Percentiles rank a stretch among this genome's conserved stretches.
Conservation (phyloP, 2,113 vertebrate genomes). For the Peromyscus polionotus region DNA sequence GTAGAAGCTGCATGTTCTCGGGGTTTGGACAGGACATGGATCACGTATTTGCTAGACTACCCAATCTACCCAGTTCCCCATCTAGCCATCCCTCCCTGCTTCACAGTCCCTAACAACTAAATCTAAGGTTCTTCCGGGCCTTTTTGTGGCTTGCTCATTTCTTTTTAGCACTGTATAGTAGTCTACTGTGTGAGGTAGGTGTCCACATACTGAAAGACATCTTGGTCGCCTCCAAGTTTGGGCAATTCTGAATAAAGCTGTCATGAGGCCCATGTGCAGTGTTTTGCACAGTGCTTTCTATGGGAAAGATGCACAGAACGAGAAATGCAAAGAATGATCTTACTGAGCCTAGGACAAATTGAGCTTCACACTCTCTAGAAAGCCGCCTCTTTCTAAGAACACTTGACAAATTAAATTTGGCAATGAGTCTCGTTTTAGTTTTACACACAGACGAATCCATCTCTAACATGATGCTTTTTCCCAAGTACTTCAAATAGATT, state of each 20-base stretch:
- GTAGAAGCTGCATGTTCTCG: no score
- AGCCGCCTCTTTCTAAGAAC: constrained; percentile 63
- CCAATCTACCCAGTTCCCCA: neutral
- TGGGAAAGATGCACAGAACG: neutral
- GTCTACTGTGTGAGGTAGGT: neutral
- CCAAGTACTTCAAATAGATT: constrained; percentile 36
- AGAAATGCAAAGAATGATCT: constrained; percentile 2
- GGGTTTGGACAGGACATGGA: neutral
- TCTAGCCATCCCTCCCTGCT: no score
- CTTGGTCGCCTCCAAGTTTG: neutral
- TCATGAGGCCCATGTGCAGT: neutral
- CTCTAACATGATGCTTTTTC: neutral
- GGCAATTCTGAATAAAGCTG: neutral
- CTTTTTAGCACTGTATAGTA: neutral
- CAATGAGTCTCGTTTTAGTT: constrained; percentile 58
- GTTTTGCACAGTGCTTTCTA: neutral
- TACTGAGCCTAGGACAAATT: neutral
- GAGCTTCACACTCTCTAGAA: neutral
- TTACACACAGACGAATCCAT: neutral
- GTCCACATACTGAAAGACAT: neutral
- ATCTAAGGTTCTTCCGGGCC: neutral
- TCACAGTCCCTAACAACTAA: neutral
- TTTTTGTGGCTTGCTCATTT: neutral
- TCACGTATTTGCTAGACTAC: no score
- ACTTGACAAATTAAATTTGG: constrained; percentile 42